phyloP scores from a whole-genome alignment of 2,888 invertebrate genomes.

The Galerucella pusilla region DNA sequence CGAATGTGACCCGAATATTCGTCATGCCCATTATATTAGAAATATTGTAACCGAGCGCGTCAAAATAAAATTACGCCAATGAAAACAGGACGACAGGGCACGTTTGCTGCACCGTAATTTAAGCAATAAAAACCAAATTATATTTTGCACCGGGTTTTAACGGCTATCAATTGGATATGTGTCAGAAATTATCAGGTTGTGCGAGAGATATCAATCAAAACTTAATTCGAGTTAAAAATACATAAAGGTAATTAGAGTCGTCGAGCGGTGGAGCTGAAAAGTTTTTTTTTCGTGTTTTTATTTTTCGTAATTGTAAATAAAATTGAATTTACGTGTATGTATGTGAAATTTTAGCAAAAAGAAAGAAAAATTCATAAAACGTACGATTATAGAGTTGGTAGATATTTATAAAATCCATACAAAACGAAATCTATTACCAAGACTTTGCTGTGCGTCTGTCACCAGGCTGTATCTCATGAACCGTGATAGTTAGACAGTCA shows the following conservation, averaged over 20 bases:
- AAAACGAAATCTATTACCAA: no score
- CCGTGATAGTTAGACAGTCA: no score
- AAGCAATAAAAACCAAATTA: slow-evolving; percentile 39
- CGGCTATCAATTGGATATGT: slow-evolving; percentile 35
- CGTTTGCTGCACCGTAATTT: slow-evolving; percentile 27
- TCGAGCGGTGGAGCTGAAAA: background rate
- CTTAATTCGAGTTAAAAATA: slow-evolving; percentile 33
- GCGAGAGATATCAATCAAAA: slow-evolving; percentile 35
- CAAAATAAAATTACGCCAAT: slow-evolving; percentile 35
- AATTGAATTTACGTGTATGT: no score
- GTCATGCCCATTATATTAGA: slow-evolving; percentile 17
- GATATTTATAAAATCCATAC: no score
- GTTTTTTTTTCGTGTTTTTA: background rate
- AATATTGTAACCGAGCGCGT: slow-evolving; percentile 32
- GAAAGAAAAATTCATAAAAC: no score
- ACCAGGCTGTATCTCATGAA: no score
- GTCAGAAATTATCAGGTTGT: slow-evolving; percentile 36
- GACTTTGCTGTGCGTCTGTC: no score
- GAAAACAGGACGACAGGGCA: slow-evolving; percentile 16
- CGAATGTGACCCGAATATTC: background rate
- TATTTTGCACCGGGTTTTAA: slow-evolving; percentile 21
- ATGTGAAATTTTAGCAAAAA: no score
- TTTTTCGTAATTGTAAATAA: background rate
- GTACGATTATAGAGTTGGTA: no score
- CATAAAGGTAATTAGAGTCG: slow-evolving; percentile 20